phyloP scores from a whole-genome alignment of 2,113 vertebrate species.

The Hydropotes inermis region DNA sequence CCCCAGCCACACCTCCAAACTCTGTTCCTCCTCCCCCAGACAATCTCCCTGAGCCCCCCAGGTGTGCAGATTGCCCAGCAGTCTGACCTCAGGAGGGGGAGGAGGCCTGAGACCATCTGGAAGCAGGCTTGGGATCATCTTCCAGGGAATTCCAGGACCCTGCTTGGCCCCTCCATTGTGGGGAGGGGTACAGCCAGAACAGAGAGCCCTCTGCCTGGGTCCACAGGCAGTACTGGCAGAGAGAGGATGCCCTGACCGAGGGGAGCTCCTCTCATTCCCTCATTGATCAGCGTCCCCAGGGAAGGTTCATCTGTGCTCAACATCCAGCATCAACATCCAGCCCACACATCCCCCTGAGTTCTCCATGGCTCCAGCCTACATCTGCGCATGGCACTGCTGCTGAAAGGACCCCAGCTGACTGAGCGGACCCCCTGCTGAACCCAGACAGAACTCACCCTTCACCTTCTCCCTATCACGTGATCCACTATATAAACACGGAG shows the following conservation, averaged over 20 bases:
- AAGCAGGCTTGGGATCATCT: not conserved
- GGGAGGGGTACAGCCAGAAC: not conserved
- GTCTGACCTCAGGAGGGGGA: not conserved
- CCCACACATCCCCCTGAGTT: accelerated
- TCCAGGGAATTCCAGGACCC: not conserved
- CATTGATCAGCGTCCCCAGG: not conserved
- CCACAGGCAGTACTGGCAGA: not conserved
- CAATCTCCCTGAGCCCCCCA: not conserved
- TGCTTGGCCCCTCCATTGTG: not conserved
- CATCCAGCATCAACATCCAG: not conserved
- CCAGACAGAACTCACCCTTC: not conserved
- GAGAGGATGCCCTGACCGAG: not conserved
- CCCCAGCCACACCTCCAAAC: not conserved
- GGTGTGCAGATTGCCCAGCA: not conserved
- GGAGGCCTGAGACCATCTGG: not conserved
- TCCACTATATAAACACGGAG: not conserved
- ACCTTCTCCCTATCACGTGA: not conserved
- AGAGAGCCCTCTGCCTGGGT: not conserved
- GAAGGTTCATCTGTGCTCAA: not conserved
- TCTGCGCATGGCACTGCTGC: not conserved
- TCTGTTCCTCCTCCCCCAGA: not conserved
- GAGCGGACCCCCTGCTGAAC: not conserved
- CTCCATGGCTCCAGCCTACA: not conserved
- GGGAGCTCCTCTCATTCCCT: no score
- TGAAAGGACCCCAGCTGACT: not conserved